A percentile compares a stretch with the other conserved stretches of the same genome.
phyloP scores from a whole-genome alignment of 2,113 vertebrate species.

The Petrocephalus microphthalmus region DNA sequence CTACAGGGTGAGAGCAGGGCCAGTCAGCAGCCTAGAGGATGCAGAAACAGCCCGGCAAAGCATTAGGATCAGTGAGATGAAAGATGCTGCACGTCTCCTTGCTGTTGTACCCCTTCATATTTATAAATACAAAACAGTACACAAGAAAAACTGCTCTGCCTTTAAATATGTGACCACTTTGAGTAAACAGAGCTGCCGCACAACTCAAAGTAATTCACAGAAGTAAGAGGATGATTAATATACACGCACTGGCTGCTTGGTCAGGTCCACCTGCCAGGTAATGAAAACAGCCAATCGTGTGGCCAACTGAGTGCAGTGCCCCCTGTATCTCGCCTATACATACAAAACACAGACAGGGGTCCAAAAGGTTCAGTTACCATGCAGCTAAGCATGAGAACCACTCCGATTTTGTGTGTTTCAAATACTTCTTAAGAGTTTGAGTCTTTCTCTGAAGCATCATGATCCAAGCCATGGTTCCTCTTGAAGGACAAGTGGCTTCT shows the following conservation, averaged over 20 bases:
- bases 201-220: neutral
- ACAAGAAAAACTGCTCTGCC: neutral
- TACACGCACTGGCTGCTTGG: neutral
- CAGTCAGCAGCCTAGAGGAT: neutral
- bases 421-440: neutral
- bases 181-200: neutral
- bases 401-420: neutral
- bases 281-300: neutral
- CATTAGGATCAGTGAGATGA: neutral
- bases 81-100: neutral
- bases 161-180: neutral
- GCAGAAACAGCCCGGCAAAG: neutral
- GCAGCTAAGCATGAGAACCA: too few species aligned
- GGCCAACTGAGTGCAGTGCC: neutral
- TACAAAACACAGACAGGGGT: too few species aligned
- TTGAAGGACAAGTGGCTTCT: conserved; percentile 45
- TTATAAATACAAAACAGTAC: neutral
- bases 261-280: neutral
- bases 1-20: neutral
- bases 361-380: too few species aligned
- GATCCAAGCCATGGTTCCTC: neutral
- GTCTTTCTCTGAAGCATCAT: neutral
- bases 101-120: neutral
- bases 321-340: too few species aligned
- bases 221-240: neutral